Evolutionary conservation across 2,888 invertebrate species (phyloP), one percentile per base, ranked within the genome.

Genomic region (Apodemia hepburni): DNA sequence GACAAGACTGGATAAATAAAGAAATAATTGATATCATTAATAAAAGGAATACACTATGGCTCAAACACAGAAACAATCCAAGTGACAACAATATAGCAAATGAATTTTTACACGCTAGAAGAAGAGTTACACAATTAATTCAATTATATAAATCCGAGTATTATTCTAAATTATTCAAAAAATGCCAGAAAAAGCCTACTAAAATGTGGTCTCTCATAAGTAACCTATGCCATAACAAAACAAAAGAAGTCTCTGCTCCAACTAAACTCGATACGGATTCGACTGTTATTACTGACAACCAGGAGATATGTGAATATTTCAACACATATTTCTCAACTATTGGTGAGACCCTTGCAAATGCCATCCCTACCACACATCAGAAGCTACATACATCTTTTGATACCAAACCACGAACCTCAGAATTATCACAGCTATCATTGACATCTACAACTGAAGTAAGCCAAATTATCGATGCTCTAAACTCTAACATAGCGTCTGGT

Each of bases 151-250:
- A 64, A 35, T n/a, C 45, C 33, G 35, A 45, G 6, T 65, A 65
- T 35, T 65, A 65, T 45, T 42, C 58, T n/a, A 65, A 65, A 54
- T 7, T 11, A 38, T 61, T 65, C 54, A 59, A 38, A 27, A 64
- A 59, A 27, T 54, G 15, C 8, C 42, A 42, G 11, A 42, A 42
- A 4, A 42, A 42, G 15, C 42, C 42, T 15, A 15, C 42, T 42
- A 42, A 42, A 42, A 42, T 42, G 42, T 42, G 42, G 42, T 42
- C 42, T 15, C 42, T 42, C 8, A 42, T 42, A 42, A 42, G 8
- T 42, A 42, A 15, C 15, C 42, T 45, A 15, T 45, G 15, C 5
- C n/a, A 45, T n/a, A 45, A 15, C 12, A 45, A 61, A 29, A 12
- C 12, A 27, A 4, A 12, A 42, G 11, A 49, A 49, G 29, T 42